A percentile compares a stretch with the other conserved stretches of the same genome.
Conservation (phyloP, 2,888 invertebrate species). For the Capitulum mitella region DNA sequence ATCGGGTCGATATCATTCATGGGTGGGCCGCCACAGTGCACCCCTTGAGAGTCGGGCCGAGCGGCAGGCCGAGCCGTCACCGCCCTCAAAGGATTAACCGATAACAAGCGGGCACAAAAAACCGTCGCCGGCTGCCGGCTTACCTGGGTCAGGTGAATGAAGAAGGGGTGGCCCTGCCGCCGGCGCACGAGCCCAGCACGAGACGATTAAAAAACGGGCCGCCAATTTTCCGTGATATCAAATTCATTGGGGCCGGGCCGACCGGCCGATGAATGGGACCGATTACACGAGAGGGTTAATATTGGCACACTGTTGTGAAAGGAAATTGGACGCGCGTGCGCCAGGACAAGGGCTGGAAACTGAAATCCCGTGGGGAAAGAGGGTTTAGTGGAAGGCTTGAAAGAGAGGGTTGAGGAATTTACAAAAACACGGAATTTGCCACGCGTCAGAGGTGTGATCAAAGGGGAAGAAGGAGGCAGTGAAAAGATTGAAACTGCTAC, state of each 20-base stretch:
- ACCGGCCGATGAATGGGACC: not conserved
- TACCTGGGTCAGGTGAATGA: conserved; percentile 12
- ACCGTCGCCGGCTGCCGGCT: not conserved
- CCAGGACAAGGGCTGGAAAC: not conserved
- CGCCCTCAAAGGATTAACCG: not conserved
- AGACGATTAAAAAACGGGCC: not conserved
- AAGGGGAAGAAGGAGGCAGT: conserved; percentile 13
- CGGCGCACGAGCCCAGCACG: not conserved
- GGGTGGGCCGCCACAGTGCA: not conserved
- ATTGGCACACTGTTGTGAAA: conserved; percentile 23
- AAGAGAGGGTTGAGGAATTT: not conserved
- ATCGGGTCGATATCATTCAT: conserved; percentile 7
- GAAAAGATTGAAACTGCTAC: conserved; percentile 6
- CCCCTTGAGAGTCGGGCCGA: too few species aligned
- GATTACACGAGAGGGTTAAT: conserved; percentile 22
- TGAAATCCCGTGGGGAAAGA: not conserved
- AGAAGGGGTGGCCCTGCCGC: not conserved
- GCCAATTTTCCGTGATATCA: conserved; percentile 22
- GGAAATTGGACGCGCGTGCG: conserved; percentile 21
- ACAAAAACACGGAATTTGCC: not conserved
- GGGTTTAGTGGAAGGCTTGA: conserved; percentile 10
- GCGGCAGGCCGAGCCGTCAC: not conserved
- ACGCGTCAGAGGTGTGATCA: conserved; percentile 15
- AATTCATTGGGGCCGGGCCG: not conserved
- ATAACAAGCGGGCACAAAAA: not conserved